Evolutionary conservation across 2,797 vertebrate species (phyloP), one percentile per base, ranked within the genome.

Genomic region (Arctocebus calabarensis): DNA sequence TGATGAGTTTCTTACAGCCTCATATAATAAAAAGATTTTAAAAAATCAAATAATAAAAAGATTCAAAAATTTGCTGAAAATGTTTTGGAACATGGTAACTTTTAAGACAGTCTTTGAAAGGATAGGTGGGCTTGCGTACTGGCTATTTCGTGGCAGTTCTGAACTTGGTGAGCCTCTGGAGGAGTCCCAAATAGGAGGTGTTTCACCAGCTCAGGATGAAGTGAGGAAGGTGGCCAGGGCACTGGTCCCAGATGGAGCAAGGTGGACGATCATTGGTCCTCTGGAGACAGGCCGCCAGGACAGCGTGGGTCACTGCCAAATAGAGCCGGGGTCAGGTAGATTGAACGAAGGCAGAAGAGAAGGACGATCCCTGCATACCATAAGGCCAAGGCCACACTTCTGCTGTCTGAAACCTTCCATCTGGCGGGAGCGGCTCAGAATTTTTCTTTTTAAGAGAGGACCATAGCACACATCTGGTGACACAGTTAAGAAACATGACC

Each of bases 31-130:
- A 90, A 57, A 22, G 10, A 88, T n/a, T 84, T n/a, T n/a, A n/a
- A 45, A 45, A 45, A 45, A 45, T 45, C 10, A 45, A 45, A 45
- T 45, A 2, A 40, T 68, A n/a, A 84, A 90, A 57, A 22, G 10
- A 88, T n/a, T 82, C 27, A 88, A 16, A 68, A 90, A 71, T 3
- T 90, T 84, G 70, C 52, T 75, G 66, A 92, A 82, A 82, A 66
- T 90, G 17, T 82, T 91, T 95, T 32, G 68, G 92, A 88, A 74
- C 17, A 34, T 62, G 73, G 27, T 74, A 62, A 59, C 34, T 83
- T 73, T 17, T 20, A 85, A 57, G 12, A 64, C 3, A 37, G 87
- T 94, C 61, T 86, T 73, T 66, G 37, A 88, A 78, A 75, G 34
- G 32, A 40, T 61, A 77, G 62, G 7, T 52, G n/a, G 87, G 37